phyloP scores from a whole-genome alignment of 2,888 invertebrate species.

The Caenorhabditis zanzibari region DNA sequence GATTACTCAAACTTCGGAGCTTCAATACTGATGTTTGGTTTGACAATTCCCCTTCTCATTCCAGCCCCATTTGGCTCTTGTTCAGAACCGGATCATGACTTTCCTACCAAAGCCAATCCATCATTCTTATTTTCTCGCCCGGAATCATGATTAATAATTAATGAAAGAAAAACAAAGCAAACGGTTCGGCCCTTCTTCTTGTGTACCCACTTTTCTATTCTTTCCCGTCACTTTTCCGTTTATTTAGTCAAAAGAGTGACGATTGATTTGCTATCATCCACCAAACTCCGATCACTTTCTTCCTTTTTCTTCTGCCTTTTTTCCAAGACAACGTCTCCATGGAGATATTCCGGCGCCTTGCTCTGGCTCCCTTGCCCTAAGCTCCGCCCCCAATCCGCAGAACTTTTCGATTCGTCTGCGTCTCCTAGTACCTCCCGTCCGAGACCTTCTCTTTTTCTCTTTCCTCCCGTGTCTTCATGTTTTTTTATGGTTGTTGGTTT shows the following conservation, averaged over 20 bases:
- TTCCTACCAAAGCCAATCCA: not conserved
- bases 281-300: not conserved
- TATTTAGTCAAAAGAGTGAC: slow-evolving; percentile 44
- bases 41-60: too few relatives aligned
- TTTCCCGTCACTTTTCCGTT: slow-evolving; percentile 42
- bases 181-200: slow-evolving; percentile 28
- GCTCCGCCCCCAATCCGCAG: slow-evolving; percentile 26
- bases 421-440: slow-evolving; percentile 17
- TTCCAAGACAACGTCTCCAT: slow-evolving; percentile 24
- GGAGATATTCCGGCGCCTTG: slow-evolving; percentile 26
- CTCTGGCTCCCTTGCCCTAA: not conserved
- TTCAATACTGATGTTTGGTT: too few relatives aligned
- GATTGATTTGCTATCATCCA: slow-evolving; percentile 43
- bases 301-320: not conserved
- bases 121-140: not conserved
- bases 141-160: slow-evolving; percentile 18
- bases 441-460: slow-evolving; percentile 21
- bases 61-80: too few relatives aligned
- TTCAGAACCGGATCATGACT: not conserved
- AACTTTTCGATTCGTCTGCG: slow-evolving; percentile 34
- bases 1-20: too few relatives aligned
- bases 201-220: slow-evolving; percentile 25
- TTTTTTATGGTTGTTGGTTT: slow-evolving; percentile 62
- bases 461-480: slow-evolving; percentile 43
- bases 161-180: slow-evolving; percentile 29